Base-by-base conservation (phyloP, 2,888 invertebrate species). In the Phanerotoma sp. region DNA sequence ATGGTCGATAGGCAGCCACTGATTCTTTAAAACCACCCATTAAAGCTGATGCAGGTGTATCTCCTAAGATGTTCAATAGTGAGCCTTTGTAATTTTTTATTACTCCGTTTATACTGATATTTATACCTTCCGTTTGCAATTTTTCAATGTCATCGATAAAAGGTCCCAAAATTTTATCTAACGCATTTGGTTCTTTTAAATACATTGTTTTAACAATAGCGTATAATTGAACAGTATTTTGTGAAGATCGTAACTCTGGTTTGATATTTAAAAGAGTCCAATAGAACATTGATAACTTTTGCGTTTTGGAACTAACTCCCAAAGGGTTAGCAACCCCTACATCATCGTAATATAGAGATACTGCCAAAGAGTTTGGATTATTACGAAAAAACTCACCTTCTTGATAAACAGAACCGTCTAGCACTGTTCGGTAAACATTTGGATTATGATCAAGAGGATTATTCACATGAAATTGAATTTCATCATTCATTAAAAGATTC, bases 211-310 rank as follows among this genome's bases (percentile, higher is more conserved):
- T 62, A 4, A 60, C 56, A 21, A 53, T 56, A n/a, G 54, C 57
- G n/a, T 48, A 54, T 38, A 65, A 58, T 28, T 65, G 56, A 25
- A 62, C 44, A n/a, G 52, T 18, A 35, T 57, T 51, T 22, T 33
- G 35, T 21, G 56, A 42, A 16, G 62, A 64, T 40, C 60, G 51
- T 9, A 63, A 41, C n/a, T 58, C 45, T n/a, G 62, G 60, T 46
- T 60, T 38, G 20, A 63, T 55, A 54, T 65, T 65, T 18, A 49
- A 62, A 6, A 65, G 18, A 5, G 56, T 57, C 58, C 63, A 62
- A 52, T 65, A 66, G 38, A 66, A 61, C 53, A 61, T 62, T 6
- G 58, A 51, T 20, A 66, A 33, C 52, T 63, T 62, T 21, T 66
- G 49, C 37, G 41, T 53, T 45, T 51, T 56, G 7, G 61, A 56